Evolutionary conservation across 1,140 invertebrate genomes (phyloP).

Genomic region (Trichoplusia ni): DNA sequence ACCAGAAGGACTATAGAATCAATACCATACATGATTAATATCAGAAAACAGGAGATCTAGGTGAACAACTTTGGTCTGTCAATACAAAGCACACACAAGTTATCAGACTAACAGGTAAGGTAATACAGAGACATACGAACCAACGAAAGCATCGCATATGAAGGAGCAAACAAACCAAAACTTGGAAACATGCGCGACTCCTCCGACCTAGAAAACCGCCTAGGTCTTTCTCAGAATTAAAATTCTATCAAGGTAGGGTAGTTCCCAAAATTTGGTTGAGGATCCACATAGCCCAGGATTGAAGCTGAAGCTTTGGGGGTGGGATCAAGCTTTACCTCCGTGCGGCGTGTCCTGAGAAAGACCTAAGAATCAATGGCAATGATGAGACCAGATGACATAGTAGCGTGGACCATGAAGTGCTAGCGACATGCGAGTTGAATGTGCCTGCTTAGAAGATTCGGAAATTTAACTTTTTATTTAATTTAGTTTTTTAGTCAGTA

Average conservation of each 20-base stretch:
- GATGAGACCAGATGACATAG: conserved; percentile 68
- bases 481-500: background rate
- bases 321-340: conserved; percentile 76
- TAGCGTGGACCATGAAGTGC: conserved; percentile 66
- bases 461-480: conserved; percentile 39
- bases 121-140: conserved; percentile 55
- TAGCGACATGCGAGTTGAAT: conserved; percentile 70
- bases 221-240: conserved; percentile 79
- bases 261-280: conserved; percentile 77
- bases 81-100: conserved; percentile 1
- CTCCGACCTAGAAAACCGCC: conserved; percentile 75
- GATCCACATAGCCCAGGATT: conserved; percentile 65
- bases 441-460: conserved; percentile 55
- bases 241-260: conserved; percentile 26
- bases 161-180: conserved; percentile 72
- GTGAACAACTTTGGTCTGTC: conserved; percentile 6
- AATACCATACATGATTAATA: too few species aligned
- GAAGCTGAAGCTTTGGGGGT: conserved; percentile 71
- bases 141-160: conserved; percentile 67
- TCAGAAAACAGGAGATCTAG: too few species aligned
- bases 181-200: conserved; percentile 79
- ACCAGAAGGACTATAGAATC: too few species aligned
- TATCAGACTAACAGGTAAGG: conserved; percentile 34
- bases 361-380: conserved; percentile 77
- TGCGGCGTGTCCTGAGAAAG: conserved; percentile 78